Base-by-base conservation (phyloP, 1,140 invertebrate genomes). In the Anastatus disparis region DNA sequence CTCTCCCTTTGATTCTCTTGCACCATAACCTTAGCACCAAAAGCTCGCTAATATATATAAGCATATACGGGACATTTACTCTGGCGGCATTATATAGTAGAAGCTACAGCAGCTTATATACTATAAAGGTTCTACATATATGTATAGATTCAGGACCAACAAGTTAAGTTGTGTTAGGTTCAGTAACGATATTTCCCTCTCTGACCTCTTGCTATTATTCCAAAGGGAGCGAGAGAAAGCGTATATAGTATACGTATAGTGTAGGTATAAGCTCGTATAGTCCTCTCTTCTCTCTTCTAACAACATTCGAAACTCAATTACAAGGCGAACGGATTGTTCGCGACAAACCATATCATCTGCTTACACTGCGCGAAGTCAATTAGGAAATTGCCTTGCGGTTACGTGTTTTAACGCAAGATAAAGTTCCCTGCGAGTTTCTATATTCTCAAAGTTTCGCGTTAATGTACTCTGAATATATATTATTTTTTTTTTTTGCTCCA, bases 321-420 rank as follows among this genome's bases (percentile, higher is more conserved):
- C 64, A 24, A 15, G 55, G 24, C 44, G 44, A 69, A 42, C 46
- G 46, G 48, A 69, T 69, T 69, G 48, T 69, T 62, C 56, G 56
- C 56, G 67, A 53, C 67, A 62, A 69, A 69, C 56, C 67, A n/a
- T 69, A 69, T 69, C 56, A 69, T 69, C 67, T 62, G 67, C 67
- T 62, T 69, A 52, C 31, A 31, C 38, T 46, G 52, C 52, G 38
- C 52, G 26, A 46, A 56, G 52, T 66, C 64, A 66, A 66, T 66
- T 66, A 66, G 35, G 38, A 56, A 66, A 66, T 42, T 44, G 38
- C 64, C n/a, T 44, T 44, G 24, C n/a, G 48, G 35, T 56, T 42
- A 40, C 20, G n/a, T 8, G 50, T 53, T 40, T 53, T 53, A 10
- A 29, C 0, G 22, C 31, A 1, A 12, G 35, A n/a, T 9, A 15